Conservation (phyloP, 1,140 invertebrate species). For the Diorhabda elongata region DNA sequence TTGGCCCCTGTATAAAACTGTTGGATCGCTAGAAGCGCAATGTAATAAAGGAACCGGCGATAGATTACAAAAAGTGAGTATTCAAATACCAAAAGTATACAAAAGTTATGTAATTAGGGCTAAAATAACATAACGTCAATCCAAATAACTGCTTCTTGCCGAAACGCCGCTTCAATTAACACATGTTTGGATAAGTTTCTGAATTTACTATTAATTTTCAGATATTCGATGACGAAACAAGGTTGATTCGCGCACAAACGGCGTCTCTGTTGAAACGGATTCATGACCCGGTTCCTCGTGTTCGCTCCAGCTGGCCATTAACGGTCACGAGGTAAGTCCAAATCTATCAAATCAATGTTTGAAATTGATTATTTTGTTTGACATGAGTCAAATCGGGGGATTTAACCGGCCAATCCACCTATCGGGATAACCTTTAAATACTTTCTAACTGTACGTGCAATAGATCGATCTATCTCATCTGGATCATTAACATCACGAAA, state of each 20-base stretch:
- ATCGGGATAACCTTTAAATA: no score
- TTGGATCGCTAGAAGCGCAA: constrained; percentile 23
- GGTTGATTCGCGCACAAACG: constrained; percentile 70
- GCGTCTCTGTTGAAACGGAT: constrained; percentile 67
- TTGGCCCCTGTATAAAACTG: constrained; percentile 29
- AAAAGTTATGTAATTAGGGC: no score
- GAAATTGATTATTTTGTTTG: not conserved
- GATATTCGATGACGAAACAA: constrained; percentile 76
- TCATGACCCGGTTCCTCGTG: constrained; percentile 66
- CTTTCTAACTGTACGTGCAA: no score
- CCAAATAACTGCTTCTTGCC: no score
- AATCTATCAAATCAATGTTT: not conserved
- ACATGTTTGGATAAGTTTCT: not conserved
- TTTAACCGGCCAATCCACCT: no score
- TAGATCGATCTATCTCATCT: no score
- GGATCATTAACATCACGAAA: no score
- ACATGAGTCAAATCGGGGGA: no score
- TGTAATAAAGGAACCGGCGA: constrained; percentile 18
- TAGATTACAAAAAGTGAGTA: constrained; percentile 30
- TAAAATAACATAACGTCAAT: no score
- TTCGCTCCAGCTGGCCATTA: constrained; percentile 51
- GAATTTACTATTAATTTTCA: constrained; percentile 43
- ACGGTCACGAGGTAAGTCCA: constrained; percentile 38
- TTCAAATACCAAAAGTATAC: not conserved
- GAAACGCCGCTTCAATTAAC: no score